Evolutionary conservation across 2,113 vertebrate genomes (phyloP).

Genomic region (Pluvianellus socialis): DNA sequence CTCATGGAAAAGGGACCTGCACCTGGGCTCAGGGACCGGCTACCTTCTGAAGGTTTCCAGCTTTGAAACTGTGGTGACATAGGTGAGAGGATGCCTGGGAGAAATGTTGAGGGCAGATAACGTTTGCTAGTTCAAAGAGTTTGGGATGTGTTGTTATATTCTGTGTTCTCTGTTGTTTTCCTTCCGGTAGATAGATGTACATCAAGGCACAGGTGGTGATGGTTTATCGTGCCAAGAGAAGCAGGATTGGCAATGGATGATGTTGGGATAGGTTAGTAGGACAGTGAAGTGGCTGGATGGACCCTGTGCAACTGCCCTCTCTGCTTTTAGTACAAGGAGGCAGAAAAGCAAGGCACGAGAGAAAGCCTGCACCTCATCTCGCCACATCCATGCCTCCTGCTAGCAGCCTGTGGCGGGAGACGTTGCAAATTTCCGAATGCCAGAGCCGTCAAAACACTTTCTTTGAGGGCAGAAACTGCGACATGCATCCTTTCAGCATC

Average conservation of each 20-base stretch:
- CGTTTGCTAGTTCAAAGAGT: background rate
- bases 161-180: background rate
- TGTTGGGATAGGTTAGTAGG: background rate
- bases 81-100: background rate
- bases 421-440: background rate
- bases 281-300: background rate
- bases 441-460: background rate
- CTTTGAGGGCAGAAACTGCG: background rate
- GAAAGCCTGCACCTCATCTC: background rate
- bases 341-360: background rate
- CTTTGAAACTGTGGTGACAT: background rate
- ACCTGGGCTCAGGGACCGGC: background rate
- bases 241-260: background rate
- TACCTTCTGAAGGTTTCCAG: background rate
- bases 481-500: background rate
- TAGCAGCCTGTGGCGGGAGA: background rate
- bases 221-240: background rate
- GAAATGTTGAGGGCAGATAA: background rate
- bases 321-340: background rate
- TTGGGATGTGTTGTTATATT: background rate
- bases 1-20: slow-evolving; percentile 10
- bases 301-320: background rate
- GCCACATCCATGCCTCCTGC: background rate
- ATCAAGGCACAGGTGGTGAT: background rate
- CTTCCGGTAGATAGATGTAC: background rate